phyloP scores from a whole-genome alignment of 92 coral and sea anemone genomes.

The Blastomussa wellsi region DNA sequence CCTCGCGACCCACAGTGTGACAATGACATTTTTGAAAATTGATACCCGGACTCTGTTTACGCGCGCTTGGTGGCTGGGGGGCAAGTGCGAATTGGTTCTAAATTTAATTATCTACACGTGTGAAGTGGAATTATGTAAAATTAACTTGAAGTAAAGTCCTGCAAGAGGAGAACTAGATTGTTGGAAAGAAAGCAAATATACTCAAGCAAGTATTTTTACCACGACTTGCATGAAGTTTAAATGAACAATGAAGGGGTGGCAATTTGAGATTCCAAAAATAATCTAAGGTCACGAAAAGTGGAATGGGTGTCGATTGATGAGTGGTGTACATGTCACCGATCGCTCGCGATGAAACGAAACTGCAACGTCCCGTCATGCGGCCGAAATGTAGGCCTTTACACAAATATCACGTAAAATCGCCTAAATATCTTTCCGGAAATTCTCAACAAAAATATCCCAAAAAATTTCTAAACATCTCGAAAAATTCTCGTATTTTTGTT shows the following conservation, averaged over 20 bases:
- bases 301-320: neutral
- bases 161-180: neutral
- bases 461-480: too few species aligned
- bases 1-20: neutral
- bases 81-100: neutral
- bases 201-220: neutral
- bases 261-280: too few species aligned
- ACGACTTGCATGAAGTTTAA: too few species aligned
- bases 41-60: neutral
- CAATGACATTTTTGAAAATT: slow-evolving; percentile 1
- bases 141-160: neutral
- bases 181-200: neutral
- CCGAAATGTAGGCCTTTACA: too few species aligned
- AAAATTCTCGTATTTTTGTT: too few species aligned
- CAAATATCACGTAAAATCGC: too few species aligned
- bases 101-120: neutral
- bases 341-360: too few species aligned
- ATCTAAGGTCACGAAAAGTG: neutral
- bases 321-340: too few species aligned
- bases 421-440: too few species aligned
- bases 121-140: neutral
- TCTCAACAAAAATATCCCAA: too few species aligned
- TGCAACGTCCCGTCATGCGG: too few species aligned
- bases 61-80: neutral
- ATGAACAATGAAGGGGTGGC: neutral